Evolutionary conservation across 2,113 vertebrate genomes (phyloP), one percentile per base, ranked within the genome.

Genomic region (Arothron firmamentum): DNA sequence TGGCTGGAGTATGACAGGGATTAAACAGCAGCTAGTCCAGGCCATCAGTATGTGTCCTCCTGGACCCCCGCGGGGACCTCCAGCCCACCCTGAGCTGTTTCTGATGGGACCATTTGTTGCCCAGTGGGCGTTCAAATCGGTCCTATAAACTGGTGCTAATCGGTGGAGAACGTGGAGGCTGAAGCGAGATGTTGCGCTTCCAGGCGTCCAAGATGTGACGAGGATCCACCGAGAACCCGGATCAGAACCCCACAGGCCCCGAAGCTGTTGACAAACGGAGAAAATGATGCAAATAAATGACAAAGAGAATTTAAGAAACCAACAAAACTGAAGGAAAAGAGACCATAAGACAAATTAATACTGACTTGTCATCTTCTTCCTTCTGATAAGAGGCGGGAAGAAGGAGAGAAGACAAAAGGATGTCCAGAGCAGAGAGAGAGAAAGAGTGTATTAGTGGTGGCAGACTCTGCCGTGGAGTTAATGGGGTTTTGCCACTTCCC

Each of bases 401-500:
- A 3, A 17, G 21, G 48, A 38, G 13, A 10, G 49, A 51, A 48
- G 43, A 58, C 28, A 15, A 9, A 19, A 41, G 57, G 54, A 62
- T 19, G 25, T 19, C 2, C 5, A 3, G 34, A 72, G 43, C 52
- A 47, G 38, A 58, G 53, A 58, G 49, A 49, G 18, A 50, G 52
- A 56, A 54, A 69, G 46, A 65, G 59, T 64, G 49, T 70, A 74
- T 79, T 79, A 74, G 52, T 57, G 0, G 70, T 79, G 77, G 78
- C 77, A 80, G 77, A 79, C 41, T 59, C 67, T 73, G 75, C 52
- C 67, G 63, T 64, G 52, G 81, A 75, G 71, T 83, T 80, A 87
- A 88, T 85, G 79, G 75, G 74, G 70, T 84, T 82, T 84, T 73
- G 77, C 67, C 70, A 61, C 78, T 78, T 78, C 60, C 64, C 64